phyloP scores from a whole-genome alignment of 1,140 invertebrate genomes.

The Heliothis virescens region DNA sequence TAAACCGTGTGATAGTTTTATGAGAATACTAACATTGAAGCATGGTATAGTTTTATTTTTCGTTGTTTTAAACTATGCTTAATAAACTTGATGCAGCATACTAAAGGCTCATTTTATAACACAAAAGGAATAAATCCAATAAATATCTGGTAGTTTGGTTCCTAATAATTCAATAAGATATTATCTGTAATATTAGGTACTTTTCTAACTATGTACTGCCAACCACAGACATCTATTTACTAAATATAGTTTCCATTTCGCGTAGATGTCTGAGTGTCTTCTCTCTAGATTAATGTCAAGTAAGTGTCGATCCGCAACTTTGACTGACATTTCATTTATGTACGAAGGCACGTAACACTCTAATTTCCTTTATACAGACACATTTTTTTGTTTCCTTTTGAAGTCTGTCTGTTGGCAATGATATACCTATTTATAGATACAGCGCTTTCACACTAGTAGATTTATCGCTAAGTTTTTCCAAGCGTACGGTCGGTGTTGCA shows the following conservation, averaged over 20 bases:
- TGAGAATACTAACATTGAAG: too few species aligned
- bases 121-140: too few species aligned
- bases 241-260: background rate
- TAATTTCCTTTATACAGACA: constrained; percentile 18
- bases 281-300: background rate
- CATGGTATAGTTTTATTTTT: background rate
- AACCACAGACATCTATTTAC: background rate
- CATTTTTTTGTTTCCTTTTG: constrained; percentile 13
- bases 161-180: too few species aligned
- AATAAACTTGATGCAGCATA: too few species aligned
- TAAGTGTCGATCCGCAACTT: background rate
- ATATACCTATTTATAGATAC: background rate
- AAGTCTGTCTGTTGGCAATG: background rate
- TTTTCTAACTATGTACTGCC: background rate
- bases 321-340: constrained; percentile 36
- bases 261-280: background rate
- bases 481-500: too few species aligned
- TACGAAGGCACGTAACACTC: constrained; percentile 24
- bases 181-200: too few species aligned
- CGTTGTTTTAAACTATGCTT: background rate
- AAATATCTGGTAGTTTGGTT: too few species aligned
- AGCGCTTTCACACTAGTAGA: too few species aligned
- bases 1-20: background rate
- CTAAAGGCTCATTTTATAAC: too few species aligned
- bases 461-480: too few species aligned